These are phyloP conservation scores for Scotopteryx bipunctaria DNA, from an alignment of 2,888 invertebrate species.

Conservation along the genomic window DNA sequence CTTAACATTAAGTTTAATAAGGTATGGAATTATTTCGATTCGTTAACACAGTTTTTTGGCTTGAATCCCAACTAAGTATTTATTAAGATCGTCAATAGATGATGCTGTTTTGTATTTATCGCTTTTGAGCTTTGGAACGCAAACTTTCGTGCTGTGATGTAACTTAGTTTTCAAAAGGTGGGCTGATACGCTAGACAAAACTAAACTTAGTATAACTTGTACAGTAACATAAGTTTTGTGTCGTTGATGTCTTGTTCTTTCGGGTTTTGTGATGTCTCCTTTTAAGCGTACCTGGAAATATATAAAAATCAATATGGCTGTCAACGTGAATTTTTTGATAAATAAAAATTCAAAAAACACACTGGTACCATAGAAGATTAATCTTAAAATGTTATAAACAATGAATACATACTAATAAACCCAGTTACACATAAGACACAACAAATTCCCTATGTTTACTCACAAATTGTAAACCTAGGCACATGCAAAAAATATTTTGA, in stretches of 20 bases:
- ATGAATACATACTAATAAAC: constrained; percentile 28
- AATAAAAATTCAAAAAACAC: constrained; percentile 32
- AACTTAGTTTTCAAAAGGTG: constrained; percentile 49
- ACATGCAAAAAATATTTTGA: constrained; percentile 5
- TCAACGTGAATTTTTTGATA: constrained; percentile 1
- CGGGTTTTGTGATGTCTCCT: constrained; percentile 54
- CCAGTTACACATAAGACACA: constrained; percentile 25
- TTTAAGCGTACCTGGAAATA: constrained; percentile 71
- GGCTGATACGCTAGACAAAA: constrained; percentile 56
- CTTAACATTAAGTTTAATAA: neutral
- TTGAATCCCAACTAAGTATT: constrained; percentile 3
- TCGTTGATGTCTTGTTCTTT: constrained; percentile 62
- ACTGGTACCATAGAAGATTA: constrained; percentile 63
- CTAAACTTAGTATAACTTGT: constrained; percentile 61
- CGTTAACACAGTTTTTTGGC: constrained; percentile 7
- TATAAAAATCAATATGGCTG: constrained; percentile 15
- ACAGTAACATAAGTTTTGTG: constrained; percentile 60
- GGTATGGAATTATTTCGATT: constrained; percentile 18
- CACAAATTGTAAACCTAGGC: constrained; percentile 2
- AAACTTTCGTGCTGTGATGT: constrained; percentile 33
- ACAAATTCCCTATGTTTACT: constrained; percentile 2
- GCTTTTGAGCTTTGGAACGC: constrained; percentile 19
- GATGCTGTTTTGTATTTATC: constrained; percentile 5
- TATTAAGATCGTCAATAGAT: constrained; percentile 5
- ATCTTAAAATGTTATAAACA: constrained; percentile 39